Evolutionary conservation across 2,888 invertebrate species (phyloP).

Genomic region (Drosophila peninsularis): DNA sequence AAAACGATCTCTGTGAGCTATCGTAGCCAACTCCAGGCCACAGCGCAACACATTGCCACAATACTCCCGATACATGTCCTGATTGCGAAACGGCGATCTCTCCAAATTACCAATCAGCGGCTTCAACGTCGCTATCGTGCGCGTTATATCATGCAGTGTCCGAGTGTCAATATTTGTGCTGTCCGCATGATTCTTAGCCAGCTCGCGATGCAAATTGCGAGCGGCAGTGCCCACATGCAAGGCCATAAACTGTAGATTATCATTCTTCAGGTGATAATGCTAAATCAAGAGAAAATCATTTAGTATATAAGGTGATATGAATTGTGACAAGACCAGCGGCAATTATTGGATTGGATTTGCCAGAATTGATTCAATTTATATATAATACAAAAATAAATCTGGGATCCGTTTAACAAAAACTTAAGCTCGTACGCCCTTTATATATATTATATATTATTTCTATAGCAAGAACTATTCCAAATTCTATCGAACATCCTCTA

Average conservation of each 20-base stretch:
- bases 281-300: constrained; percentile 82
- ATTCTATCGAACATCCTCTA: not conserved
- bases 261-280: constrained; percentile 96
- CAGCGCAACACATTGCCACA: constrained; percentile 90
- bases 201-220: constrained; percentile 90
- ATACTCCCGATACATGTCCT: constrained; percentile 88
- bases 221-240: constrained; percentile 93
- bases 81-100: constrained; percentile 85
- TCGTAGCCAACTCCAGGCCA: constrained; percentile 94
- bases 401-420: too few relatives aligned
- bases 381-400: too few relatives aligned
- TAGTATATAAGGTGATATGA: not conserved
- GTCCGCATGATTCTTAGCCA: constrained; percentile 86
- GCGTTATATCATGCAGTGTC: constrained; percentile 93
- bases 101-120: constrained; percentile 96
- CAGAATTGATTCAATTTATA: too few relatives aligned
- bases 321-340: not conserved
- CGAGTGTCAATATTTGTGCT: constrained; percentile 90
- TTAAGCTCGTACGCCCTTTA: too few relatives aligned
- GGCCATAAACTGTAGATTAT: constrained; percentile 95
- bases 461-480: not conserved
- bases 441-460: too few relatives aligned
- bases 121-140: constrained; percentile 93
- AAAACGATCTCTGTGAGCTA: constrained; percentile 95
- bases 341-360: not conserved